phyloP scores from a whole-genome alignment of 2,113 vertebrate genomes.

The Gopherus flavomarginatus region DNA sequence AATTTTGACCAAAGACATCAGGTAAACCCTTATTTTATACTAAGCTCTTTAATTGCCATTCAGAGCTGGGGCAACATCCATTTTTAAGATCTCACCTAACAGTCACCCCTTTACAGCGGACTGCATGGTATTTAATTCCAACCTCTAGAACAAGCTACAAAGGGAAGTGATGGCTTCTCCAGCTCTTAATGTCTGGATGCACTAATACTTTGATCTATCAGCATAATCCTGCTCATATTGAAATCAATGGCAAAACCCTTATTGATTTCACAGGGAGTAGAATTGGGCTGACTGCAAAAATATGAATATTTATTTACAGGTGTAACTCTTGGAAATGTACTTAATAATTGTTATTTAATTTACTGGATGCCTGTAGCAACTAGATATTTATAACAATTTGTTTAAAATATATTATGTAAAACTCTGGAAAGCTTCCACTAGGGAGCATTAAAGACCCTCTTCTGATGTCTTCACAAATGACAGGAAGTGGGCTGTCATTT shows the following conservation, averaged over 20 bases:
- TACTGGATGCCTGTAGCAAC: background rate
- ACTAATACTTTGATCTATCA: background rate
- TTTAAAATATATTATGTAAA: background rate
- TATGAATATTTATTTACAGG: background rate
- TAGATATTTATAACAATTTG: background rate
- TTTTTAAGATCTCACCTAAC: background rate
- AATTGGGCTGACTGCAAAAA: background rate
- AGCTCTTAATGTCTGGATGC: background rate
- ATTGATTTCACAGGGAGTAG: accelerated
- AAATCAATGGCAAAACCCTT: background rate
- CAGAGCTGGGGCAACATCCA: background rate
- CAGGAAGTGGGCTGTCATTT: background rate
- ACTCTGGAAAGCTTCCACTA: background rate
- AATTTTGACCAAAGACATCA: background rate
- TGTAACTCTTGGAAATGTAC: background rate
- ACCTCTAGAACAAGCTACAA: background rate
- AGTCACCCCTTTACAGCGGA: background rate
- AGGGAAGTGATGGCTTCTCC: background rate
- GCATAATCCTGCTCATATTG: background rate
- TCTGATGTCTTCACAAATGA: background rate
- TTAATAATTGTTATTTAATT: background rate
- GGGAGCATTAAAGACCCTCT: background rate
- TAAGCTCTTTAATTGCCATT: background rate
- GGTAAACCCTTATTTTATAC: background rate
- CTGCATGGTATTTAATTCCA: background rate